Base-by-base conservation (phyloP, 2,113 vertebrate species). In the Gobiocypris rarus region DNA sequence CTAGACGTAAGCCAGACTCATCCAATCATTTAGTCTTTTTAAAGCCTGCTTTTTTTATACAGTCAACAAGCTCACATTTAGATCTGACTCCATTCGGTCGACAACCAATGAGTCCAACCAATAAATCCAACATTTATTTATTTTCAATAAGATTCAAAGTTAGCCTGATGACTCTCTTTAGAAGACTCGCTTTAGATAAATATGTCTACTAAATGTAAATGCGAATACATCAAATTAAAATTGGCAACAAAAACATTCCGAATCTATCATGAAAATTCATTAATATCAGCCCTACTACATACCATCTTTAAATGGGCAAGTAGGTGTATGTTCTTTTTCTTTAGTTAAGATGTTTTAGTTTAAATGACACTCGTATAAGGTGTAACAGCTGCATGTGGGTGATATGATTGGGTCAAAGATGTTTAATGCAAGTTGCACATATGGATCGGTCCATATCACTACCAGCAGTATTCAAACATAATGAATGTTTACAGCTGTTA, bases 401-500 rank as follows among this genome's bases (percentile, higher is more conserved):
- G 56, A 63, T 45, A 79, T 24, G n/a, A 61, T 63, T 79, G 4
- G 56, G 8, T 43, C 54, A 59, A 31, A 59, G 70, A 58, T 24
- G 11, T 63, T 54, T 50, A 59, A 61, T 45, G 48, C n/a, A 43
- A 22, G 24, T 34, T 31, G 52, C 76, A 85, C 59, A 75, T 17
- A 24, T 58, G 24, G 10, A n/a, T 43, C 4, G 79, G n/a, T 74
- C 15, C 52, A 38, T 38, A 38, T n/a, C 75, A 41, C 61, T 28
- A n/a, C 56, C 26, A 34, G 15, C 67, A 43, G 38, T 19, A 24
- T 43, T 45, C 63, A 22, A 75, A 59, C 58, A 73, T 76, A 61
- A 83, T 85, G 24, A 83, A 85, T 80, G 61, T 67, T 43, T 83
- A 56, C 75, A 85, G 82, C 74, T 85, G 88, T 87, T 86, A 76